phyloP scores from a whole-genome alignment of 2,888 invertebrate genomes.

The Cephus rjabovi region DNA sequence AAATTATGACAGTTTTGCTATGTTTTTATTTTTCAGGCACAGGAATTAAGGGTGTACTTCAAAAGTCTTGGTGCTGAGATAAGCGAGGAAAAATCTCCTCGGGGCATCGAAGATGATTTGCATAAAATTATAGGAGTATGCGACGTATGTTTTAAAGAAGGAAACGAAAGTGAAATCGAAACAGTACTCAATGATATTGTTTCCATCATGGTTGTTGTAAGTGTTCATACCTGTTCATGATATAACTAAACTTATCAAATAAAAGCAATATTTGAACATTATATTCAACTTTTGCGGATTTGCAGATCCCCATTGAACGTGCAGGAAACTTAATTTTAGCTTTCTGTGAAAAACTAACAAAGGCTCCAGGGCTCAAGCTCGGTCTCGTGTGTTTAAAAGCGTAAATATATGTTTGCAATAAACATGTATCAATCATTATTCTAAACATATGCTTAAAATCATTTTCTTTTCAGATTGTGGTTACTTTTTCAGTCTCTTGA shows the following conservation, averaged over 20 bases:
- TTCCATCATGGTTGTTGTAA: slow-evolving; percentile 91
- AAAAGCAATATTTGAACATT: background rate
- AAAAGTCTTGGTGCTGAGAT: slow-evolving; percentile 95
- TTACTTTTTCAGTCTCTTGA: slow-evolving; percentile 93
- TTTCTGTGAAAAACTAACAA: slow-evolving; percentile 92
- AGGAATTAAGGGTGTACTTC: slow-evolving; percentile 89
- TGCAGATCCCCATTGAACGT: slow-evolving; percentile 83
- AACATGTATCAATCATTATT: background rate
- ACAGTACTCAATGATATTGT: slow-evolving; percentile 95
- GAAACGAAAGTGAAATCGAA: slow-evolving; percentile 89
- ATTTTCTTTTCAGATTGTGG: slow-evolving; percentile 77
- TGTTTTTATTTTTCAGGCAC: slow-evolving; percentile 71
- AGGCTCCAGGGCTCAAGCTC: slow-evolving; percentile 84
- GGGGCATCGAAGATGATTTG: slow-evolving; percentile 92
- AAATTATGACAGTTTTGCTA: background rate
- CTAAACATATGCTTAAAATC: slow-evolving; percentile 47
- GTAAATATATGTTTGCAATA: slow-evolving; percentile 69
- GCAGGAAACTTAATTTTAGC: slow-evolving; percentile 90
- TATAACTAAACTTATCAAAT: background rate
- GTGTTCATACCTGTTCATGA: slow-evolving; percentile 39
- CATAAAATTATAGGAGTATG: slow-evolving; percentile 95
- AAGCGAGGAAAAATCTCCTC: slow-evolving; percentile 88
- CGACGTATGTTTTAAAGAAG: slow-evolving; percentile 91
- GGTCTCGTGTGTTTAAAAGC: slow-evolving; percentile 86
- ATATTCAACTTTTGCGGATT: slow-evolving; percentile 16